Conservation (phyloP, 2,113 vertebrate genomes). For the Charadrius vociferus region DNA sequence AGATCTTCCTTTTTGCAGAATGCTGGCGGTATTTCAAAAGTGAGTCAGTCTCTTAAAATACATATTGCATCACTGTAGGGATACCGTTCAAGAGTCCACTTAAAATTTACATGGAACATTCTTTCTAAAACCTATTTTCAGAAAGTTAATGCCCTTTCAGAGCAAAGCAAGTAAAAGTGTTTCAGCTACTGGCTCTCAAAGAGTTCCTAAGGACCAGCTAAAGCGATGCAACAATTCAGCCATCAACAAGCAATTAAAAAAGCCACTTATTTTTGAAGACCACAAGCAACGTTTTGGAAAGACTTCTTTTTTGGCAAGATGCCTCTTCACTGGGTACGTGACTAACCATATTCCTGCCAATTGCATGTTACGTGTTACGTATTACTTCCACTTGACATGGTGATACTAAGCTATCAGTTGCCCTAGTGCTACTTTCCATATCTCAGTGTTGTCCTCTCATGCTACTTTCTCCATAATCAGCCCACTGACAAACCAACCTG, state of each 20-base stretch:
- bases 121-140: slow-evolving; percentile 23
- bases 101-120: slow-evolving; percentile 46
- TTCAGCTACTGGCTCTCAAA: background rate
- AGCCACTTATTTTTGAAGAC: background rate
- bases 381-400: background rate
- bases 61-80: slow-evolving; percentile 39
- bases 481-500: background rate
- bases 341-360: background rate
- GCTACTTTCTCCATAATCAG: background rate
- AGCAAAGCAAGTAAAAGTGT: background rate
- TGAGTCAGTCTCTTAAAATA: slow-evolving; percentile 65
- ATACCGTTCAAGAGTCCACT: slow-evolving; percentile 46
- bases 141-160: background rate
- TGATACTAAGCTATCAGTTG: background rate
- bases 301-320: background rate
- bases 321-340: background rate
- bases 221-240: background rate
- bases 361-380: background rate
- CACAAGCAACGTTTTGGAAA: background rate
- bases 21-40: slow-evolving; percentile 50
- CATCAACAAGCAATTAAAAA: background rate
- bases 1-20: slow-evolving; percentile 47
- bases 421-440: background rate
- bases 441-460: background rate
- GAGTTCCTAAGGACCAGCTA: background rate